Conservation (phyloP, 2,797 vertebrate genomes). For the Acestrorhynchus altus region DNA sequence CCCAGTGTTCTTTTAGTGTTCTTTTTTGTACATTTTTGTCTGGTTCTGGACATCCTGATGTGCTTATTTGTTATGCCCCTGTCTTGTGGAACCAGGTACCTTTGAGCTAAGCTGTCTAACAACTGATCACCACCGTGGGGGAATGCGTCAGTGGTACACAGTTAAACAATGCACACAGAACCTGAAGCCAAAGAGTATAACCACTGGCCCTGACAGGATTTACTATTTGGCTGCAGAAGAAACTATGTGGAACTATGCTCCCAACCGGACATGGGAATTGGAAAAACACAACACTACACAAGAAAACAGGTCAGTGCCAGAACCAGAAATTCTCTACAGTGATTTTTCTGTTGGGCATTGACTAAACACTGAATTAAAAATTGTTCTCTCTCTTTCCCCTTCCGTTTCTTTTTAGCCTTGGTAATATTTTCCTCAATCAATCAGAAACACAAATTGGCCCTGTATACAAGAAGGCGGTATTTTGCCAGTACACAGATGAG, state of each 20-base stretch:
- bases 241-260: conserved; percentile 52
- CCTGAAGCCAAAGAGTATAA: background rate
- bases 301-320: conserved; percentile 18
- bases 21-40: background rate
- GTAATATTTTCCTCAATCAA: conserved; percentile 76
- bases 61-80: conserved; percentile 1
- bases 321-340: no score
- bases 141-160: conserved; percentile 45
- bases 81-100: background rate
- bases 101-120: conserved; percentile 53
- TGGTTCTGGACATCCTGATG: background rate
- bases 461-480: conserved; percentile 86
- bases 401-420: conserved; percentile 65
- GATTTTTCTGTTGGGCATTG: no score
- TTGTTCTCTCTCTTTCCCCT: background rate
- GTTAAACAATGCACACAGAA: conserved; percentile 31
- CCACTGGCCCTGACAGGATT: background rate
- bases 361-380: background rate
- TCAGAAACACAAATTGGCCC: conserved; percentile 76
- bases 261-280: conserved; percentile 45
- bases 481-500: conserved; percentile 78
- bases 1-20: background rate
- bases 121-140: conserved; percentile 24
- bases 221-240: conserved; percentile 56
- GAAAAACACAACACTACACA: conserved; percentile 15